phyloP scores from a whole-genome alignment of 1,140 invertebrate genomes.

The Papilio polyxenes region DNA sequence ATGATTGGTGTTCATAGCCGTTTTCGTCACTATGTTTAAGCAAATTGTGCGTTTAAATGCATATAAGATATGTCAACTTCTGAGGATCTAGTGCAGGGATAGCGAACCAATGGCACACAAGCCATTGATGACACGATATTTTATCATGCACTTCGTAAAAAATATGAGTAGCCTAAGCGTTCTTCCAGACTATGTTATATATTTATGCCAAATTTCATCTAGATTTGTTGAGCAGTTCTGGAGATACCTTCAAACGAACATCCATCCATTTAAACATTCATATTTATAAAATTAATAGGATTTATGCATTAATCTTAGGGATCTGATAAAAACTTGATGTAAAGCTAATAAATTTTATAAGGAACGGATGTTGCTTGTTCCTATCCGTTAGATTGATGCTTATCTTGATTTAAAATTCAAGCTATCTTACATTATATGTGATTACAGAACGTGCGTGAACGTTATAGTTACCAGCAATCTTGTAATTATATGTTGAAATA shows the following conservation, averaged over 20 bases:
- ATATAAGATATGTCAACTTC: background rate
- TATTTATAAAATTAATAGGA: no score
- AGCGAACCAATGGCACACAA: no score
- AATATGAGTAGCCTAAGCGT: no score
- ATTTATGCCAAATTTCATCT: no score
- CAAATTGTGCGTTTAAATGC: background rate
- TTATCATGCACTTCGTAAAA: no score
- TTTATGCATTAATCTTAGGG: background rate
- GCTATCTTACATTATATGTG: background rate
- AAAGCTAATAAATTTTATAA: background rate
- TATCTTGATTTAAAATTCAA: slow-evolving; percentile 1
- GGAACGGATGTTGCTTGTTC: background rate
- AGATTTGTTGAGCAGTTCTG: no score
- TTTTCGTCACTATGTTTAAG: background rate
- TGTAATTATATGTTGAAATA: background rate
- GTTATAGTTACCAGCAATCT: background rate
- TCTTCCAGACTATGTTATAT: no score
- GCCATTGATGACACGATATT: no score
- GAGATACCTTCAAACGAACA: no score
- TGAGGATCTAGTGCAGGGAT: background rate
- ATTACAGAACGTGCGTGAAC: background rate
- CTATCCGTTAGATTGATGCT: background rate
- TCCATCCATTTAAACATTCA: no score
- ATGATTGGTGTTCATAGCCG: background rate
- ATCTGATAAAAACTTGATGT: background rate